A percentile compares a stretch with the other conserved stretches of the same genome.
Evolutionary conservation across 2,113 vertebrate species (phyloP).

Genomic region (Hippocampus guttulatus): DNA sequence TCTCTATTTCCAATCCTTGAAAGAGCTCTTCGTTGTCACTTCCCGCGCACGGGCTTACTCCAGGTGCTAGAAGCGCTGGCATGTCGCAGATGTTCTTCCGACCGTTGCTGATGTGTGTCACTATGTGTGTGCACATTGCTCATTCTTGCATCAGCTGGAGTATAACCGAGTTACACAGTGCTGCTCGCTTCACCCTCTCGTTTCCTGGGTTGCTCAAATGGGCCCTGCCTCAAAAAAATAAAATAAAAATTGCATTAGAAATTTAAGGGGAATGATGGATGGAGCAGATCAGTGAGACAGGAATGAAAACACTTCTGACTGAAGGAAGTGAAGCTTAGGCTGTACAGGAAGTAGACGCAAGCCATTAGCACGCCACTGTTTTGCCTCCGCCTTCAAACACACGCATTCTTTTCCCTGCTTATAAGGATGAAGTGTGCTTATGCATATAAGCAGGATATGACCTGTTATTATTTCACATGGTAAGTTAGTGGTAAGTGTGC

Average conservation of each 20-base stretch:
- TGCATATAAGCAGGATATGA: conserved; percentile 28
- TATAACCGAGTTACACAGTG: conserved; percentile 30
- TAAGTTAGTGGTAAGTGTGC: not conserved
- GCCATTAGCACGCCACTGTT: not conserved
- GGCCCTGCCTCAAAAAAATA: conserved; percentile 16
- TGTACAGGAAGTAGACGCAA: conserved; percentile 27
- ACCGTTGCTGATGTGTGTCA: not conserved
- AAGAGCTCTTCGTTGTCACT: conserved; percentile 1
- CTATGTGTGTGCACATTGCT: conserved; percentile 13
- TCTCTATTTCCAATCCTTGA: not conserved
- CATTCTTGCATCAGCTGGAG: conserved; percentile 35
- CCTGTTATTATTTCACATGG: not conserved
- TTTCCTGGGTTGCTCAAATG: conserved; percentile 29
- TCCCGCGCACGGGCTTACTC: not conserved
- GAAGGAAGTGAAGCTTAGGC: conserved; percentile 48
- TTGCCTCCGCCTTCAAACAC: conserved; percentile 22
- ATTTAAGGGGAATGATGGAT: not conserved
- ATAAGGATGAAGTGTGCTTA: conserved; percentile 55
- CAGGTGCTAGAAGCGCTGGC: not conserved
- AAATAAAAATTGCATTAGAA: conserved; percentile 10
- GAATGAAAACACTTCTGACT: not conserved
- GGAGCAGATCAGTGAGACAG: not conserved
- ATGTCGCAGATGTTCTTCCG: not conserved
- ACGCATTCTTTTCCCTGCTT: conserved; percentile 41
- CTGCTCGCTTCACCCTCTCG: conserved; percentile 9